These are phyloP conservation scores for Chionis minor DNA, from an alignment of 2,113 vertebrate species.

Conservation along the genomic window DNA sequence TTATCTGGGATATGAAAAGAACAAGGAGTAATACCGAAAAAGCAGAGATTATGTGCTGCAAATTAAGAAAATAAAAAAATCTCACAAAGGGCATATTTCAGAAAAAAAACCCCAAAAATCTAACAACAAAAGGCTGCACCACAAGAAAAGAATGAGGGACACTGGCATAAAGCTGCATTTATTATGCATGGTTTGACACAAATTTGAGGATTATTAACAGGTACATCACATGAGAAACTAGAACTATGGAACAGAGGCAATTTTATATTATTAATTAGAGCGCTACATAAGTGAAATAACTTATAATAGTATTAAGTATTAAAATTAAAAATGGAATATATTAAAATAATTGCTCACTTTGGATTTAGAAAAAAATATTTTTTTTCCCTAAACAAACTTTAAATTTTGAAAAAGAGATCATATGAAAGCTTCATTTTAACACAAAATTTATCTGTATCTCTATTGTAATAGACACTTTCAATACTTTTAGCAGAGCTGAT, in stretches of 20 bases:
- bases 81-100: not conserved
- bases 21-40: not conserved
- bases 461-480: not conserved
- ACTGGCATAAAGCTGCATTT: not conserved
- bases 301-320: not conserved
- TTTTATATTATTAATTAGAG: not conserved
- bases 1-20: not conserved
- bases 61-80: not conserved
- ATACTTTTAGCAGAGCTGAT: not conserved
- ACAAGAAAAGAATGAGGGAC: not conserved
- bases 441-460: not conserved
- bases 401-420: not conserved
- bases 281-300: not conserved
- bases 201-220: not conserved
- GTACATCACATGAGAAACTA: not conserved
- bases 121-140: not conserved
- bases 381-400: not conserved
- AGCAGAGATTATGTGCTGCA: not conserved
- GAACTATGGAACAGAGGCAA: not conserved
- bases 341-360: not conserved
- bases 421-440: not conserved
- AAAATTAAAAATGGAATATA: not conserved
- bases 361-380: not conserved
- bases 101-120: not conserved
- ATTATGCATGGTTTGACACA: not conserved